Percentiles rank a stretch among this genome's conserved stretches.
Evolutionary conservation across 2,888 invertebrate species (phyloP).

Genomic region (Prostheceraeus crozeri): DNA sequence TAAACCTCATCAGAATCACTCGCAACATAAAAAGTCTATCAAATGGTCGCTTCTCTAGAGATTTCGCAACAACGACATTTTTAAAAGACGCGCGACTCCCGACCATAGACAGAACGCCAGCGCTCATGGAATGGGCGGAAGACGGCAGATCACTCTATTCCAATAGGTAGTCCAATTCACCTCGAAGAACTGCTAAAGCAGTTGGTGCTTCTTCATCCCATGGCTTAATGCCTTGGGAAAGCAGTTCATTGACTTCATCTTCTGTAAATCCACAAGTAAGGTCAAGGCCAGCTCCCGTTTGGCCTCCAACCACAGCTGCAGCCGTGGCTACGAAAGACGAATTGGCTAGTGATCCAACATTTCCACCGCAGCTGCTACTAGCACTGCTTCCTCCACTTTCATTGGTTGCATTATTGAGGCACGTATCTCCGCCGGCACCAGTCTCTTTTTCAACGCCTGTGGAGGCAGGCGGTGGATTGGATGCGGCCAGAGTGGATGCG

Average conservation of each 20-base stretch:
- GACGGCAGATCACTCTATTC: too few relatives aligned
- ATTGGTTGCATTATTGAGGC: too few relatives aligned
- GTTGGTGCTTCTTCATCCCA: conserved; percentile 24
- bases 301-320: not conserved
- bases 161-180: conserved; percentile 26
- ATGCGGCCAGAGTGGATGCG: too few relatives aligned
- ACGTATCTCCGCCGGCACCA: not conserved
- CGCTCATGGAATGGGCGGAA: too few relatives aligned
- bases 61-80: too few relatives aligned
- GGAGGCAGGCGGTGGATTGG: not conserved
- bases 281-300: not conserved
- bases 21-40: too few relatives aligned
- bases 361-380: not conserved
- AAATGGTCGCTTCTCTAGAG: too few relatives aligned
- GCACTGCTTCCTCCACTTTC: too few relatives aligned
- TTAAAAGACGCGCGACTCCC: too few relatives aligned
- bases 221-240: conserved; percentile 28
- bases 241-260: conserved; percentile 29
- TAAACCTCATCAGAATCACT: too few relatives aligned
- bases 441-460: not conserved
- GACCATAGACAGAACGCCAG: too few relatives aligned
- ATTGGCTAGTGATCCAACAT: not conserved
- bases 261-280: conserved; percentile 21
- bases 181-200: conserved; percentile 16
- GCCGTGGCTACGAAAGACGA: not conserved